Percentiles rank a stretch among this genome's conserved stretches.
These are phyloP conservation scores for Ardeotis arabs DNA, from an alignment of 2,113 vertebrate species.

Conservation along the genomic window DNA sequence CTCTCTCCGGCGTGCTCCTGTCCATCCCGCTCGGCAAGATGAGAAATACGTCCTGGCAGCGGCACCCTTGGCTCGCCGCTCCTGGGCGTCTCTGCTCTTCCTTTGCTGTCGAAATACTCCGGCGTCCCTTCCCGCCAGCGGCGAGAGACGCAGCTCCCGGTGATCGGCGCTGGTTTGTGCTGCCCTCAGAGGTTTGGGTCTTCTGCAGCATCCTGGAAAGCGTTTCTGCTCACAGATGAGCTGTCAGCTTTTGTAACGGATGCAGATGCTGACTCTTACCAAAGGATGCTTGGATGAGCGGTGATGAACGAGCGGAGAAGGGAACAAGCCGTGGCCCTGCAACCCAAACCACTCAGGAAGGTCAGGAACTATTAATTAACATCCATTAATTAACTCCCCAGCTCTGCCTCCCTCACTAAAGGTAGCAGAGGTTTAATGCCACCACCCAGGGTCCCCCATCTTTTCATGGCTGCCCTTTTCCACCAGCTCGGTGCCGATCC, in stretches of 20 bases:
- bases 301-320: neutral
- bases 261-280: neutral
- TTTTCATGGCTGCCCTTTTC: neutral
- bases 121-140: neutral
- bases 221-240: neutral
- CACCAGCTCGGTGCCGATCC: neutral
- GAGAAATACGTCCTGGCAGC: neutral
- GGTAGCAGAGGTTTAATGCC: neutral
- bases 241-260: neutral
- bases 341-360: neutral
- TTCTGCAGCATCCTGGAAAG: neutral
- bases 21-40: neutral
- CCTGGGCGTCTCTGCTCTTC: neutral
- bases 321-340: neutral
- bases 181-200: neutral
- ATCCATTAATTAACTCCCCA: neutral
- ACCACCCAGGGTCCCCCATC: neutral
- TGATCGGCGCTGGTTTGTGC: neutral
- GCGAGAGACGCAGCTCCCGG: neutral
- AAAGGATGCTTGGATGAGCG: neutral
- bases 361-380: neutral
- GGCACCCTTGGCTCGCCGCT: neutral
- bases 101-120: neutral
- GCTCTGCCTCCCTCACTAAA: neutral
- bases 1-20: neutral